Base-by-base conservation (phyloP, 2,888 invertebrate species). In the Trichogramma evanescens region DNA sequence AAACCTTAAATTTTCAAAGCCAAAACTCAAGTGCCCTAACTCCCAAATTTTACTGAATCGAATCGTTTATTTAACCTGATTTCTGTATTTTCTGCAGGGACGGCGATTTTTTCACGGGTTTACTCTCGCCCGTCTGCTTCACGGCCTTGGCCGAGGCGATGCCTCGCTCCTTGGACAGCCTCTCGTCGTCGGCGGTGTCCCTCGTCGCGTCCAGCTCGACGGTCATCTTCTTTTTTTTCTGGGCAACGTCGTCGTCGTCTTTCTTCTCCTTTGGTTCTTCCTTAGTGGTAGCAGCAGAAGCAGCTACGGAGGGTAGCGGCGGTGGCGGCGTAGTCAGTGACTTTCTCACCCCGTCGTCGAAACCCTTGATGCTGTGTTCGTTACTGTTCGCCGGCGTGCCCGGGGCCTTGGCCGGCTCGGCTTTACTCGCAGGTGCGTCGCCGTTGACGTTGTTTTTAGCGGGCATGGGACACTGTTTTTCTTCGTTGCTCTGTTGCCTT, bases 271-370 rank as follows among this genome's bases (percentile, higher is more conserved):
- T 67, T 2, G 40, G 5, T 1, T 10, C 26, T 8, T 66, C 67
- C 5, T 50, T 56, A 2, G 62, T 66, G n/a, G n/a, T n/a, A 1
- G 58, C 51, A 26, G 61, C 50, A 46, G 56, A 67, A 5, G 1
- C 48, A 3, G 50, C 55, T 49, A 56, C 62, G 10, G 48, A 38
- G 0, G 42, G 8, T 26, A 51, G 56, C 26, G 56, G 42, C 5
- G 45, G 26, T 43, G 49, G 62, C 39, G 53, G 64, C 3, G 68
- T 62, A 2, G 69, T 71, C 38, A 75, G 61, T 0, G 76, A 74
- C 58, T 71, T 70, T 41, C 66, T 65, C 13, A 70, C 66, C 0
- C 76, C 75, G 58, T 77, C 70, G 55, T 77, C 76, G 59, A 71
- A 75, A 1, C 77, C 76, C 53, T 71, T 69, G 3, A 75, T 69